These are phyloP conservation scores for Atrichornis clamosus DNA, from an alignment of 2,113 vertebrate species.

Conservation along the genomic window DNA sequence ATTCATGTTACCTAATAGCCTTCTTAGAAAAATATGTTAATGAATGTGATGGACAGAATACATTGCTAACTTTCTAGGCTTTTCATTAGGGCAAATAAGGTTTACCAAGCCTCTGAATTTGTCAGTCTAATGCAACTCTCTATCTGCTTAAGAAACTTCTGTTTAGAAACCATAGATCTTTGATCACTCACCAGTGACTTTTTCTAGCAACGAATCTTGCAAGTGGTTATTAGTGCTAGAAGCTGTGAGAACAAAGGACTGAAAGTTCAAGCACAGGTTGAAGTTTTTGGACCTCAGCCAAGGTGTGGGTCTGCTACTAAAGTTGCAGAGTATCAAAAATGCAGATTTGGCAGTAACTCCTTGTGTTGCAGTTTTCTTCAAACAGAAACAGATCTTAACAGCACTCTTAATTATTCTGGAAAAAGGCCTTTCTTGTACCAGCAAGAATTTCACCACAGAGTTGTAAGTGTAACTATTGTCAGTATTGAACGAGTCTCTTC, in stretches of 20 bases:
- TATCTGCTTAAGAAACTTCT: neutral
- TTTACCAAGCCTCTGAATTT: constrained; percentile 29
- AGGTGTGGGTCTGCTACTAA: neutral
- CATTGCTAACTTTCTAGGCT: neutral
- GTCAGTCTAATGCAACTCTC: neutral
- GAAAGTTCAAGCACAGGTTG: neutral
- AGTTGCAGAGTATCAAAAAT: neutral
- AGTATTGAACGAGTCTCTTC: neutral
- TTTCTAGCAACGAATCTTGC: neutral
- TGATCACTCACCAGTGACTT: neutral
- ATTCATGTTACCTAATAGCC: neutral
- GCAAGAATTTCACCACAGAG: neutral
- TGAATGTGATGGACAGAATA: neutral
- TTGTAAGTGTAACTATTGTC: neutral
- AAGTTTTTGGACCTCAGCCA: neutral
- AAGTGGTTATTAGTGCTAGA: neutral
- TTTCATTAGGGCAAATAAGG: neutral
- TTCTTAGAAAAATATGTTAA: neutral
- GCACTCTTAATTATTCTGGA: neutral
- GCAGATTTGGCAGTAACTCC: neutral
- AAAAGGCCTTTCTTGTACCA: neutral
- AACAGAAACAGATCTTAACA: neutral
- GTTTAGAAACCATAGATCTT: neutral
- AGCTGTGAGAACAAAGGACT: neutral
- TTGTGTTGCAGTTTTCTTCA: neutral